Conservation (phyloP, 1,140 invertebrate species). For the Microplitis mediator region DNA sequence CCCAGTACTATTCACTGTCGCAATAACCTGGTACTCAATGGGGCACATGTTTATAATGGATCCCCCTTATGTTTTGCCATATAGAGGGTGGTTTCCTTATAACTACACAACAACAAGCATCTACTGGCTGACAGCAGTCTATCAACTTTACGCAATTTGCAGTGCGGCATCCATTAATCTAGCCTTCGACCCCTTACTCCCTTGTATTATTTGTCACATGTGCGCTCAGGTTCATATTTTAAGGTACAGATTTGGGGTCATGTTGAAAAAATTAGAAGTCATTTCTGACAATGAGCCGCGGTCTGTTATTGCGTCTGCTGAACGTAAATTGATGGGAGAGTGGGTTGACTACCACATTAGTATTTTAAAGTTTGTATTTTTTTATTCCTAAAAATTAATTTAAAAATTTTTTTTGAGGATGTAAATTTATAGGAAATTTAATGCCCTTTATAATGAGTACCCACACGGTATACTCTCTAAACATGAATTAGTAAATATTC, state of each 20-base stretch:
- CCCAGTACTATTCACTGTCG: neutral
- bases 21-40: neutral
- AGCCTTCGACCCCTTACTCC: neutral
- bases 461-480: too few species aligned
- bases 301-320: neutral
- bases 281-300: neutral
- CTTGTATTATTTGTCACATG: neutral
- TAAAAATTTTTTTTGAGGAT: too few species aligned
- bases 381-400: too few species aligned
- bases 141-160: neutral
- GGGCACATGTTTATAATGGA: neutral
- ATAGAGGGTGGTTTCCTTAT: neutral
- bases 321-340: neutral
- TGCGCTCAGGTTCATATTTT: neutral
- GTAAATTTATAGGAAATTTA: too few species aligned
- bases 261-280: neutral
- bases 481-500: too few species aligned
- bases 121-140: neutral
- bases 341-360: neutral
- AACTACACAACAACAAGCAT: neutral
- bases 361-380: neutral
- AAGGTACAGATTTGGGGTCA: neutral
- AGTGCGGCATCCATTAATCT: neutral
- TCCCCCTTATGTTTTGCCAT: neutral
- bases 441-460: too few species aligned